Conservation (phyloP, 2,113 vertebrate species). For the Cervus canadensis region DNA sequence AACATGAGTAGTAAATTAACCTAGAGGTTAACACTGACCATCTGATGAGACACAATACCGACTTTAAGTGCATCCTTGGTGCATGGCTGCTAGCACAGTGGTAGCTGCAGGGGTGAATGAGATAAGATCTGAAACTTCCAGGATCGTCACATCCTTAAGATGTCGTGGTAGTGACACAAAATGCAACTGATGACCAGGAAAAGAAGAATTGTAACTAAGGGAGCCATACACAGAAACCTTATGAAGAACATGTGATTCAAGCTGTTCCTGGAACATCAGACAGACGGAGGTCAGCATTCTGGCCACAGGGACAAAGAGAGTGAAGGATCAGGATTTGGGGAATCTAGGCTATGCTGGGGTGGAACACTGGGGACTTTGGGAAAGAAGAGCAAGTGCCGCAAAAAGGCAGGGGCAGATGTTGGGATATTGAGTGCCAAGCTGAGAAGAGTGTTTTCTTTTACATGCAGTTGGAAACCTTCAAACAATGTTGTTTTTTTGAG, state of each 20-base stretch:
- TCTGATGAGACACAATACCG: not conserved
- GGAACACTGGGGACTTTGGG: not conserved
- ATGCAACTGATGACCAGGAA: not conserved
- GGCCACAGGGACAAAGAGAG: not conserved
- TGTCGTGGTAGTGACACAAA: not conserved
- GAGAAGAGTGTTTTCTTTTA: not conserved
- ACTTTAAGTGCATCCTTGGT: not conserved
- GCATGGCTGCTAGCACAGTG: not conserved
- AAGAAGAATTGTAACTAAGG: not conserved
- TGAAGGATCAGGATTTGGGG: not conserved
- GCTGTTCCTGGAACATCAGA: not conserved
- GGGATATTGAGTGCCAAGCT: too few species aligned
- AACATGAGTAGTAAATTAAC: not conserved
- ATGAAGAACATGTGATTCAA: not conserved
- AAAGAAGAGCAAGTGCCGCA: not conserved
- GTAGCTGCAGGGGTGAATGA: not conserved
- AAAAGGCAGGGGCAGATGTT: not conserved
- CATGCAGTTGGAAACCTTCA: not conserved
- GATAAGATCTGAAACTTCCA: not conserved
- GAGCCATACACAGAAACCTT: not conserved
- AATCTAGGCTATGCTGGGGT: not conserved
- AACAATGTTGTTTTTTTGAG: not conserved
- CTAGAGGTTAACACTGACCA: not conserved
- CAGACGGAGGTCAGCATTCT: not conserved
- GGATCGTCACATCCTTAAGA: not conserved